A percentile compares a stretch with the other conserved stretches of the same genome.
These are phyloP conservation scores for Eretmodus cyanostictus DNA, from an alignment of 2,113 vertebrate species.

Conservation along the genomic window DNA sequence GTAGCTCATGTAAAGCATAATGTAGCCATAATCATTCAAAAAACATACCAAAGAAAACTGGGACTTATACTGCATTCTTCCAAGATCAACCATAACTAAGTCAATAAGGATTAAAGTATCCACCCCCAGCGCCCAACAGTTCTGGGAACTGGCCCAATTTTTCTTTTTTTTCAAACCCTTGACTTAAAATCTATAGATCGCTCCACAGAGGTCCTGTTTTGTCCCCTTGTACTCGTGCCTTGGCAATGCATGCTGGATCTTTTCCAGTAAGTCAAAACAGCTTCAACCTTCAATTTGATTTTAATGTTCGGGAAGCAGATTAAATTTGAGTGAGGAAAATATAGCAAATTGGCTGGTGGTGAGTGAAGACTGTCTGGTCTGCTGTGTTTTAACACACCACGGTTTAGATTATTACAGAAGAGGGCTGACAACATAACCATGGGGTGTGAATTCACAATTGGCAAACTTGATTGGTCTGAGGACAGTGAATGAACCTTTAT, in stretches of 20 bases:
- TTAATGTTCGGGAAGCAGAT: not conserved
- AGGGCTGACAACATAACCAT: not conserved
- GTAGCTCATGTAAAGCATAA: not conserved
- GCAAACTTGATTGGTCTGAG: not conserved
- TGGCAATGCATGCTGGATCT: not conserved
- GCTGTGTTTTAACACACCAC: not conserved
- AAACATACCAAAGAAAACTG: not conserved
- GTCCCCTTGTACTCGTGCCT: not conserved
- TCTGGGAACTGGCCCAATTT: not conserved
- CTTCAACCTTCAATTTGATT: not conserved
- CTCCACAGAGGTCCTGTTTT: not conserved
- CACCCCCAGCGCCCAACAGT: not conserved
- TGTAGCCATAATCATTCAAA: not conserved
- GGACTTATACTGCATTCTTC: not conserved
- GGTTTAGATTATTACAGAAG: not conserved
- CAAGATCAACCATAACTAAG: not conserved
- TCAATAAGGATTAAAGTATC: not conserved
- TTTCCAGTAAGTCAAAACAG: not conserved
- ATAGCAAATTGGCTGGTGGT: not conserved
- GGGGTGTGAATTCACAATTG: not conserved
- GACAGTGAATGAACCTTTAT: not conserved
- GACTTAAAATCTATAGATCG: not conserved
- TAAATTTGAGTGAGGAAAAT: not conserved
- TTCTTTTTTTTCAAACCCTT: not conserved
- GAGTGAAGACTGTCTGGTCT: not conserved